These are phyloP conservation scores for Temnopleurus reevesii DNA, from an alignment of 53 echinoderm and acorn worm species.

Conservation along the genomic window DNA sequence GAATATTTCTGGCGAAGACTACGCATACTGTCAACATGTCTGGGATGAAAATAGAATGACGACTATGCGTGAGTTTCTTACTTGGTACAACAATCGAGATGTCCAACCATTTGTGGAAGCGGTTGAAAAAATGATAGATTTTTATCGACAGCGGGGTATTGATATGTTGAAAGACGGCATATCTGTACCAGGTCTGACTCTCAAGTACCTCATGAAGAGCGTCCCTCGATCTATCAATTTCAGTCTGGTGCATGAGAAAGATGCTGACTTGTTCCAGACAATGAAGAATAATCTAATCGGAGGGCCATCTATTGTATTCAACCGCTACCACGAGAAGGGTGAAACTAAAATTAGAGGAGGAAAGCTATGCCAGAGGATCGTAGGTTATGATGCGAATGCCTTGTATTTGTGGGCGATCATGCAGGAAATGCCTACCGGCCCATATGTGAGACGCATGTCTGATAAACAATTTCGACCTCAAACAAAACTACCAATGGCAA, in stretches of 20 bases:
- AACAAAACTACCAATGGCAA: neutral
- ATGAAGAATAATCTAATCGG: neutral
- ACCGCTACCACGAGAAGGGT: neutral
- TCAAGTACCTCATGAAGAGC: neutral
- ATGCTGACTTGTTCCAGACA: neutral
- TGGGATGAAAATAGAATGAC: neutral
- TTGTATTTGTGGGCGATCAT: neutral
- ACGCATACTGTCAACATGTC: neutral
- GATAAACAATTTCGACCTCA: neutral
- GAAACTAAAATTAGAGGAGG: neutral
- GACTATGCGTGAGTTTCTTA: neutral
- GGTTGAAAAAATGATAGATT: neutral
- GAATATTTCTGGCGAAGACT: neutral
- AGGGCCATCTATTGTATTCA: neutral
- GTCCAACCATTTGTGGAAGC: neutral
- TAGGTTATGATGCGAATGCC: neutral
- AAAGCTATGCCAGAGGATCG: neutral
- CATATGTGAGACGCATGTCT: neutral
- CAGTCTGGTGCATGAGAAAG: neutral
- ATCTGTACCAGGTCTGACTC: neutral
- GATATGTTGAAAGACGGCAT: neutral
- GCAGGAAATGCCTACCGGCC: neutral
- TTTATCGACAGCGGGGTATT: neutral
- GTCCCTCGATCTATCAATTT: too few relatives aligned
- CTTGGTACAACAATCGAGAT: neutral